phyloP scores from a whole-genome alignment of 2,113 vertebrate species.

The Camelus dromedarius region DNA sequence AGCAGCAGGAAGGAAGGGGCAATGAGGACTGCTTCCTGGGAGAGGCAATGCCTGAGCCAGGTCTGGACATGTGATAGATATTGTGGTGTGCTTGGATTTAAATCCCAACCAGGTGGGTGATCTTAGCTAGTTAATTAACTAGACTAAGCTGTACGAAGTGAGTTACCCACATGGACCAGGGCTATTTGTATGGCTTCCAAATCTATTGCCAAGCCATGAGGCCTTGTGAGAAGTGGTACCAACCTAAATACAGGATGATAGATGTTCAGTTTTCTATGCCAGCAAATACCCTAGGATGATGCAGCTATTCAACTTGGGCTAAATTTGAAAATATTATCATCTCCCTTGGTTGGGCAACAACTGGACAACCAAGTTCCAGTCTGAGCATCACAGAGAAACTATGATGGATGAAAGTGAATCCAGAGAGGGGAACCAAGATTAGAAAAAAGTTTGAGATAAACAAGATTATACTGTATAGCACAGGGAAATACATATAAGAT shows the following conservation, averaged over 20 bases:
- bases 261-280: conserved; percentile 41
- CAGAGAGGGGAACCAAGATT: conserved; percentile 21
- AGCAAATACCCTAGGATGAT: conserved; percentile 45
- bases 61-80: conserved; percentile 21
- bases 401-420: conserved; percentile 31
- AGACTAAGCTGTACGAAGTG: conserved; percentile 35
- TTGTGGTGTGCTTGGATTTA: conserved; percentile 4
- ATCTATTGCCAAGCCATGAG: background rate
- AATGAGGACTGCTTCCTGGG: conserved; percentile 4
- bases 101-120: conserved; percentile 39
- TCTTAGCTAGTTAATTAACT: conserved; percentile 28
- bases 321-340: conserved; percentile 30
- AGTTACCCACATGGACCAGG: background rate
- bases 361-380: background rate
- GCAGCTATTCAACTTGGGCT: background rate
- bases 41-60: conserved; percentile 38
- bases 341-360: conserved; percentile 43
- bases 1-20: conserved; percentile 7
- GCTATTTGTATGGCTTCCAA: conserved; percentile 47
- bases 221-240: background rate
- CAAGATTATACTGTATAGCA: too few relatives aligned
- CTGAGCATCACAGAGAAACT: conserved; percentile 11
- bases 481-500: too few relatives aligned
- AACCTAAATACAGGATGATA: conserved; percentile 11
- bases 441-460: conserved; percentile 5